Evolutionary conservation across 2,888 invertebrate genomes (phyloP), one percentile per base, ranked within the genome.

Genomic region (Ligdia adustata): DNA sequence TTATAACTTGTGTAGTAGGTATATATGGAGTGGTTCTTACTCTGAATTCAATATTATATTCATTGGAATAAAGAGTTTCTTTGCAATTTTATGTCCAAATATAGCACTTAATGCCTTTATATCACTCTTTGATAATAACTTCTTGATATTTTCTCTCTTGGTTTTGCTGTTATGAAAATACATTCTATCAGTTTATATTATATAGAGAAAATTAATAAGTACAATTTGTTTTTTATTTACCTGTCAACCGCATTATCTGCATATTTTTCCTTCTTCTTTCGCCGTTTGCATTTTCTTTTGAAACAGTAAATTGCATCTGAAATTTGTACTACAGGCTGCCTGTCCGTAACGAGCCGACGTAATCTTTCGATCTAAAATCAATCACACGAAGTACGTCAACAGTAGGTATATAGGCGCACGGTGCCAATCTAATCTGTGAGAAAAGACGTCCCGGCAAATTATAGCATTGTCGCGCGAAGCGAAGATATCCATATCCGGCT

Each of bases 241-340:
- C 48, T 35, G 55, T 41, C 9, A 43, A 26, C 20, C 41, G 57
- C 20, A 53, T 43, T 46, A 39, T 62, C 16, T 29, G 28, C 44
- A 38, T 31, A 5, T 47, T 49, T 9, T 38, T 58, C 33, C 4
- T 38, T 15, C 12, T 52, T 29, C 24, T 33, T 45, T 29, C 46
- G 6, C 7, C 40, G 43, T 41, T 11, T 26, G 14, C 35, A 24
- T 5, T 52, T 65, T 66, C 42, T 69, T 68, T 74, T 71, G 46
- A 87, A 88, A 64, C 75, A 80, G 48, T 65, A 52, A 33, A 83
- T 59, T 20, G 89, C 88, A 20, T 89, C 86, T 9, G 75, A 48
- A 52, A 88, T 71, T 51, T 75, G 56, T 0, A 79, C 75, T 18
- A 82, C 52, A 1, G 84, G 80, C 11, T 50, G 72, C 61, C 82